Conservation (phyloP, 2,797 vertebrate species). For the Bothrops alternatus region DNA sequence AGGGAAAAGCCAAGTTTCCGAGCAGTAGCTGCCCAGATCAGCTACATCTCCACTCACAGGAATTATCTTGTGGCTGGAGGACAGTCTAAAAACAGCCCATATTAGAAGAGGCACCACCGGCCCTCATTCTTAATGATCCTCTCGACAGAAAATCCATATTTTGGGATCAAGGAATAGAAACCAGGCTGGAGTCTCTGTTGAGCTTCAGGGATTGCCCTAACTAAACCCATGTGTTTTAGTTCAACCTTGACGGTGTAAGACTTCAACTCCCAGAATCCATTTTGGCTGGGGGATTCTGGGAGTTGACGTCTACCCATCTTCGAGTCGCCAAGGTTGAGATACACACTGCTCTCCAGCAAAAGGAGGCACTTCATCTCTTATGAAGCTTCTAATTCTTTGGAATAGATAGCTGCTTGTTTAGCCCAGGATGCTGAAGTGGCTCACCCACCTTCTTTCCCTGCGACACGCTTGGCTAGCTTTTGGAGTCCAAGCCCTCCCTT, state of each 20-base stretch:
- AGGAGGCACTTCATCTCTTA: background rate
- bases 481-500: background rate
- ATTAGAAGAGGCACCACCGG: background rate
- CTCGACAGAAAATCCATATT: background rate
- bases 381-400: background rate
- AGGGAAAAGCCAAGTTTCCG: background rate
- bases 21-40: background rate
- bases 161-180: background rate
- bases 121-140: background rate
- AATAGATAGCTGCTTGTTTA: background rate
- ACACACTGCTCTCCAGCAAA: background rate
- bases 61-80: too few species aligned
- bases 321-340: background rate
- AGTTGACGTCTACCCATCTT: background rate
- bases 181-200: background rate
- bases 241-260: background rate
- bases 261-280: background rate
- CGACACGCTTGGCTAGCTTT: background rate
- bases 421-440: background rate
- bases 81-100: background rate
- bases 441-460: background rate
- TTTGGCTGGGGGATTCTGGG: background rate
- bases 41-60: background rate
- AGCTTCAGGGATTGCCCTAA: background rate
- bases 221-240: background rate